Percentiles rank a stretch among this genome's conserved stretches.
phyloP scores from a whole-genome alignment of 1,140 invertebrate genomes.

The Laodelphax striatellus region DNA sequence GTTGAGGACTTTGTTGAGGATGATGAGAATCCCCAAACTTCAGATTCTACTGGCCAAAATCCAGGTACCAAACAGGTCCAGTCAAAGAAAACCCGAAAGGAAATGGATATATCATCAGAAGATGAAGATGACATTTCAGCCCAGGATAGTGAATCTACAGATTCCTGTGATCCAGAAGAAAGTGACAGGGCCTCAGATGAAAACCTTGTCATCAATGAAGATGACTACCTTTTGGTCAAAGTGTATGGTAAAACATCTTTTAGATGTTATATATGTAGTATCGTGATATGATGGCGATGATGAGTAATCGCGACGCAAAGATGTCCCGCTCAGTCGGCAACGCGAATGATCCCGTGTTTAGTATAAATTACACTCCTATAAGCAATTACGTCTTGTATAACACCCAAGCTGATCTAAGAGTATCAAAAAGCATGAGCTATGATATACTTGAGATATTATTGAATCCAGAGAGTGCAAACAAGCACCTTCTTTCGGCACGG shows the following conservation, averaged over 20 bases:
- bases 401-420: too few species aligned
- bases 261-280: constrained; percentile 9
- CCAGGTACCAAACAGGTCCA: neutral
- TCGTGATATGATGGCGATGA: too few species aligned
- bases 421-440: too few species aligned
- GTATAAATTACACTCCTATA: too few species aligned
- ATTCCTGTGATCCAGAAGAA: neutral
- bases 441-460: too few species aligned
- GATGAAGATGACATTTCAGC: constrained; percentile 7
- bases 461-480: too few species aligned
- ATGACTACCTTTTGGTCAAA: constrained; percentile 6
- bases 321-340: too few species aligned
- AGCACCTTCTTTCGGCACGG: too few species aligned
- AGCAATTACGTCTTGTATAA: too few species aligned
- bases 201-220: constrained; percentile 2
- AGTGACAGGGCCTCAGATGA: neutral
- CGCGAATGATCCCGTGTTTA: too few species aligned
- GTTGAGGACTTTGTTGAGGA: constrained; percentile 3
- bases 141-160: constrained; percentile 4
- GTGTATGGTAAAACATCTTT: constrained; percentile 10
- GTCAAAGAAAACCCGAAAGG: constrained; percentile 2
- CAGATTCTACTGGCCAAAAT: neutral
- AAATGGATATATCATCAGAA: constrained; percentile 7
- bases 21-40: constrained; percentile 6
- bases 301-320: too few species aligned